Evolutionary conservation across 2,888 invertebrate species (phyloP), one percentile per base, ranked within the genome.

Genomic region (Hyppa rectilinea): DNA sequence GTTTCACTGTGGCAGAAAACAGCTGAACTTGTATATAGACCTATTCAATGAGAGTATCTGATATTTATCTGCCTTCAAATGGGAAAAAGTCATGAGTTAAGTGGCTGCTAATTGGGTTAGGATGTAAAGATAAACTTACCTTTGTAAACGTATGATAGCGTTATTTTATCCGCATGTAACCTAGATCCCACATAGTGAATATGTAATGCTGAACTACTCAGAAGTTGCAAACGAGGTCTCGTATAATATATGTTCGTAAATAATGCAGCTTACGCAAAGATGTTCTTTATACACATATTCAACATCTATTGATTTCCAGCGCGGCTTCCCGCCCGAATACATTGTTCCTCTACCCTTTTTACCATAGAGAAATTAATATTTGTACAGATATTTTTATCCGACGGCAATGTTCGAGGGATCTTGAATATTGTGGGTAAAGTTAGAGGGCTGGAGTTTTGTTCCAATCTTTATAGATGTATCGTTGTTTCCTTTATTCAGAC

Each of bases 331-430:
- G 50, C 58, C 62, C 67, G 45, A 66, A 72, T 64, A 70, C 71
- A 78, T 78, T 77, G 82, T 84, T 76, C 62, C 59, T 72, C 52
- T 64, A 64, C 68, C 81, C 72, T 78, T 84, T 83, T 81, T 75
- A 79, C 75, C 70, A 71, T 68, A 69, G 60, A 75, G n/a, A 82
- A 80, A 79, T 81, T 84, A 81, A 81, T 84, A 79, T 84, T 81
- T 75, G 66, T 83, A 71, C 61, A 64, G 67, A 75, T 58, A 64
- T 71, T 72, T 65, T 72, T 67, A 69, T 62, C 60, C 52, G 49
- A 71, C 68, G 67, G 76, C 55, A 74, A 79, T 77, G 71, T 76
- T 74, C 71, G 64, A 71, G 64, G 75, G 53, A 50, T 71, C 67
- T 71, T 66, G 59, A 59, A 72, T 66, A 74, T 67, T 63, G 71